These are phyloP conservation scores for Tetranychus piercei DNA, from an alignment of 2,888 invertebrate genomes.

Conservation along the genomic window DNA sequence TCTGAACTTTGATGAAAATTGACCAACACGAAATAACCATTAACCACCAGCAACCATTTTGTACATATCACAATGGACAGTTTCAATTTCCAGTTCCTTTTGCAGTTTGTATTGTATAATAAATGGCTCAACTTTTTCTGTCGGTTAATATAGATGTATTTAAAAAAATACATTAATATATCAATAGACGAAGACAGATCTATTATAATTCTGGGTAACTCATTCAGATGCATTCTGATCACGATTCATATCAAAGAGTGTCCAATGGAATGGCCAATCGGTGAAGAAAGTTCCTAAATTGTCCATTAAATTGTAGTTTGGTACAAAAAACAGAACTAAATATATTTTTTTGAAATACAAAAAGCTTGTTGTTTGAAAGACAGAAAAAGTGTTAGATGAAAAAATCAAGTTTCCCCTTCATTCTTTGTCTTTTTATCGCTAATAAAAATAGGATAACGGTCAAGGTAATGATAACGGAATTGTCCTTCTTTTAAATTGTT, in stretches of 20 bases:
- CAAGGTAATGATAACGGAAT: conserved; percentile 4
- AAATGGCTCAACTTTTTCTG: neutral
- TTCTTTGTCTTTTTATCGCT: too few relatives aligned
- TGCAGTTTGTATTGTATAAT: neutral
- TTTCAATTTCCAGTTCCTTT: neutral
- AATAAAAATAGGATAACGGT: neutral
- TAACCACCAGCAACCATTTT: neutral
- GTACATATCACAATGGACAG: neutral
- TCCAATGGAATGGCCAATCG: neutral
- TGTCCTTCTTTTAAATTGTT: neutral
- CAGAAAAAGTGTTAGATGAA: too few relatives aligned
- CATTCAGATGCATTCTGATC: neutral
- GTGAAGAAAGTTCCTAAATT: neutral
- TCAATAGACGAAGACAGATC: neutral
- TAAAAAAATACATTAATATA: neutral
- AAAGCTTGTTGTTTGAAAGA: too few relatives aligned
- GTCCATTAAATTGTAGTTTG: neutral
- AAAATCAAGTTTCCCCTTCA: too few relatives aligned
- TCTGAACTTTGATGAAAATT: neutral
- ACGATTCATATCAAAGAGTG: neutral
- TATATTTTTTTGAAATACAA: too few relatives aligned
- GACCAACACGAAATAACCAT: neutral
- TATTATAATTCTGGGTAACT: neutral
- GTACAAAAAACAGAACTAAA: too few relatives aligned
- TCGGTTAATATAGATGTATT: neutral